A percentile compares a stretch with the other conserved stretches of the same genome.
Evolutionary conservation across 2,797 vertebrate species (phyloP).

Genomic region (Acipenser oxyrinchus): DNA sequence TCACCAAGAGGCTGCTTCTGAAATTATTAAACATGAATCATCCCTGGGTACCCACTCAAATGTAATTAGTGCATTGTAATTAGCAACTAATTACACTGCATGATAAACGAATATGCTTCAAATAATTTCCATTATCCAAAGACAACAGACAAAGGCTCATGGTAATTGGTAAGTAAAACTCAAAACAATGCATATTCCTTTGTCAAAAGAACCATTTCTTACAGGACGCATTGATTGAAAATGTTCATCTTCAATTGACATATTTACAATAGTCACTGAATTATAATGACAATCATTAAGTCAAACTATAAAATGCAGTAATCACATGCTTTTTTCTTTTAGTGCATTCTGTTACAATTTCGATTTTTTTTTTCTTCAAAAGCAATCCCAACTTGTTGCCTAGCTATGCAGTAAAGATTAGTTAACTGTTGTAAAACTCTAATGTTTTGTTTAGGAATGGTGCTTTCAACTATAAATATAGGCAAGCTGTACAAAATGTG

Average conservation of each 20-base stretch:
- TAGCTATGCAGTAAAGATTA: too few species aligned
- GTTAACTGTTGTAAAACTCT: too few species aligned
- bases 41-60: constrained; percentile 56
- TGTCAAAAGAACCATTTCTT: constrained; percentile 20
- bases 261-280: neutral
- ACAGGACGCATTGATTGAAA: constrained; percentile 28
- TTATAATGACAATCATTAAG: neutral
- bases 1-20: constrained; percentile 43
- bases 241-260: constrained; percentile 1
- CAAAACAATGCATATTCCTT: constrained; percentile 26
- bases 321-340: too few species aligned
- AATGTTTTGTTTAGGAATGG: too few species aligned
- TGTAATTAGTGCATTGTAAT: constrained; percentile 70
- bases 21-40: constrained; percentile 53
- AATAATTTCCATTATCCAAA: constrained; percentile 47
- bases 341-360: too few species aligned
- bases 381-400: too few species aligned
- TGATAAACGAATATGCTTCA: constrained; percentile 37
- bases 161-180: constrained; percentile 30
- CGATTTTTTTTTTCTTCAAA: too few species aligned
- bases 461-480: too few species aligned
- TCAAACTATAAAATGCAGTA: too few species aligned
- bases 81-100: constrained; percentile 69
- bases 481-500: too few species aligned
- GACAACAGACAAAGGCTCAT: constrained; percentile 29